Base-by-base conservation (phyloP, 2,797 vertebrate species). In the Dipus sagitta region DNA sequence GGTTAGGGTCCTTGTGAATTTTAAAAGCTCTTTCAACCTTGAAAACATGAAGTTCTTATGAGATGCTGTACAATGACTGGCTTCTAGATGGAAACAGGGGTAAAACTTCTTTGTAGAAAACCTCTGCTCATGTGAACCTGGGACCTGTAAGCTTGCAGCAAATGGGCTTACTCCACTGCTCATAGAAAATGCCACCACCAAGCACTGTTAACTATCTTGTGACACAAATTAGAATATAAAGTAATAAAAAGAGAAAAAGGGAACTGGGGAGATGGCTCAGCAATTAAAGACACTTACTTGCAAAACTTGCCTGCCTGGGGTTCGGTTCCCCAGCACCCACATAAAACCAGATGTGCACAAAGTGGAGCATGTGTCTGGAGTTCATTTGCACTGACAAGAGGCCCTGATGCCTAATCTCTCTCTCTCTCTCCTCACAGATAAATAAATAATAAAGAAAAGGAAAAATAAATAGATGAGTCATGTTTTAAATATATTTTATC, bases 51-150 rank as follows among this genome's bases (percentile, higher is more conserved):
- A 47, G 47, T 65, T 94, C 78, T 80, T 82, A 76, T 30, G 28
- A 90, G 91, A 90, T 74, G 47, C 58, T 65, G 54, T 52, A 6
- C 58, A 71, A 74, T 6, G 26, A 38, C 47, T 95, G 87, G 64
- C 42, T 92, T 81, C 30, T 58, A 65, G 80, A 24, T 83, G 15
- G 58, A 84, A 32, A 65, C 34, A 86, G 20, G 30, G 58, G 30
- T 30, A 42, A 42, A 23, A 90, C 77, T 70, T 92, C 52, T 88
- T 92, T 75, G 71, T 30, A 60, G 75, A 94, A 93, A 93, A 87
- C 32, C 14, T 71, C 42, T 95, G 77, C 86, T 87, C 62, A 11
- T 47, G 14, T 38, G 76, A 94, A 87, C 84, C 58, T 18, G 47
- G 64, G 15, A 3, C 64, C 68, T 38, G 10, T n/a, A 14, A 42